Base-by-base conservation (phyloP, 2,113 vertebrate genomes). In the Chauna torquata region DNA sequence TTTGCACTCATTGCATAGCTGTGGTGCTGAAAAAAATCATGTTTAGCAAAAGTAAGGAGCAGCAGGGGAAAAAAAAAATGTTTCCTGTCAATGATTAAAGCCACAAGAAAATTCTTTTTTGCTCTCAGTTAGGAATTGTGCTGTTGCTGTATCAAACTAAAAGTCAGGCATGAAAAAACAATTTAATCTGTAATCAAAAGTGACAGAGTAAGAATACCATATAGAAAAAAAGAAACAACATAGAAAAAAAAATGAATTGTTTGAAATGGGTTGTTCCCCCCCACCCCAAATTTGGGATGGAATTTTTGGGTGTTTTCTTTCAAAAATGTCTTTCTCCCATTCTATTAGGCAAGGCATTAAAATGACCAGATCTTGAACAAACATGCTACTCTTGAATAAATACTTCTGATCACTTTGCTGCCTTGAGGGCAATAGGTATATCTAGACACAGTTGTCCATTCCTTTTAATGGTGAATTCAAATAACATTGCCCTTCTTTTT, bases 41-140 rank as follows among this genome's bases (percentile, higher is more conserved):
- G 4, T 79, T 96, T 92, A 86, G 66, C 72, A 80, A 95, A 96
- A 71, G 86, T 78, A 93, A 88, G 57, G 54, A 36, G 16, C 36
- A 59, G 22, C 4, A 8, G 17, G 25, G 47, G 66, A 9, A 69
- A 76, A 88, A 95, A 71, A 79, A 62, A 62, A 42, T 75, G 49
- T 91, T 94, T 92, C 16, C n/a, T 69, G 20, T 83, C 57, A 64
- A 19, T 93, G 92, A 96, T 92, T 64, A 82, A 82, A 91, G 40
- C 86, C 75, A 16, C 54, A 69, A 78, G 64, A 32, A 95, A 50
- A 58, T 84, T 82, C 11, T 71, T 55, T 64, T 97, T 88, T 84
- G 23, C 30, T 66, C 72, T 78, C 59, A n/a, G 25, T 74, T 65
- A 24, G 23, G 44, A 76, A 52, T 47, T 3, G 2, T 0, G 2